A percentile compares a stretch with the other conserved stretches of the same genome.
These are phyloP conservation scores for Aethes cnicana DNA, from an alignment of 2,888 invertebrate genomes.

Conservation along the genomic window DNA sequence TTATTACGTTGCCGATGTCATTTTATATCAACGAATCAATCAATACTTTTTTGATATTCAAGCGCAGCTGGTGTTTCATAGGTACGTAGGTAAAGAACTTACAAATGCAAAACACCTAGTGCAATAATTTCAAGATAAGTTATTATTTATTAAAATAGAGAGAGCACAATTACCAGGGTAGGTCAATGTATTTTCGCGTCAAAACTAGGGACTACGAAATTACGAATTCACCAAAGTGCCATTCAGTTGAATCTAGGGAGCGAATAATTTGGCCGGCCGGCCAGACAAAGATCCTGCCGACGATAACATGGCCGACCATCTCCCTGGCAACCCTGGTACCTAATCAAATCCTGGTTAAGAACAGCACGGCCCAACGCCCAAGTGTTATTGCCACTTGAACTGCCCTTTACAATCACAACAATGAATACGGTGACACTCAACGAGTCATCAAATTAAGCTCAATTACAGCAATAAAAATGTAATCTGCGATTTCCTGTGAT, in stretches of 20 bases:
- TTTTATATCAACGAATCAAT: too few relatives aligned
- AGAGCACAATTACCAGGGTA: not conserved
- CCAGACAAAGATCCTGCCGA: conserved; percentile 38
- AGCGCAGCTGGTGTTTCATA: too few relatives aligned
- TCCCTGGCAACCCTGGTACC: conserved; percentile 2
- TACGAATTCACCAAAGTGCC: conserved; percentile 28
- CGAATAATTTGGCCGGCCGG: conserved; percentile 29
- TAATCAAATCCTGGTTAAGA: conserved; percentile 13
- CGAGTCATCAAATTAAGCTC: conserved; percentile 12
- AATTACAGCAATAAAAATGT: conserved; percentile 22
- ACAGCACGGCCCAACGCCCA: not conserved
- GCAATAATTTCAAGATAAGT: too few relatives aligned
- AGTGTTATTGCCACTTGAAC: conserved; percentile 2
- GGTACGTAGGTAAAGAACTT: too few relatives aligned
- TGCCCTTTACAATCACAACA: conserved; percentile 9
- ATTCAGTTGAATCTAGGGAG: conserved; percentile 25
- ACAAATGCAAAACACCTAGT: too few relatives aligned
- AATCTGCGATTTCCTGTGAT: not conserved
- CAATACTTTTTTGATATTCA: too few relatives aligned
- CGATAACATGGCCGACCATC: conserved; percentile 38
- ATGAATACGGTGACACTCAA: conserved; percentile 5
- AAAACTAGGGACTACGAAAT: conserved; percentile 18
- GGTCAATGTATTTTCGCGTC: not conserved
- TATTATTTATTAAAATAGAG: too few relatives aligned
- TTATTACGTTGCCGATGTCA: too few relatives aligned